A percentile compares a stretch with the other conserved stretches of the same genome.
These are phyloP conservation scores for Hyaena hyaena DNA, from an alignment of 2,113 vertebrate species.

Conservation along the genomic window DNA sequence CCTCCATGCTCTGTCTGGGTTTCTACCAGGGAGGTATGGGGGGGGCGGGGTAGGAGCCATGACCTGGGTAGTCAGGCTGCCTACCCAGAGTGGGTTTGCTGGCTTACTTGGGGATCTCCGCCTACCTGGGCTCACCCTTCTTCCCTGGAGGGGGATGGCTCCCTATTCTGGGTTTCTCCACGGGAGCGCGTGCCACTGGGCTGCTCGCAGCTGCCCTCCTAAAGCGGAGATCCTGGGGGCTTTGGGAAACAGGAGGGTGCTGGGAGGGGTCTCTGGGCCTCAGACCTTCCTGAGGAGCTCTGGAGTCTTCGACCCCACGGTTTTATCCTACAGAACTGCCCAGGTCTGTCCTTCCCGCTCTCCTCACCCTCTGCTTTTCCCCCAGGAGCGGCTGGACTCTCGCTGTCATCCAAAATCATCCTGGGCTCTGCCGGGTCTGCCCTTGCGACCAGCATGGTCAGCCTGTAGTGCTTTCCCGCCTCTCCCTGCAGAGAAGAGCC, in stretches of 20 bases:
- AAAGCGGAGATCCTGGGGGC: neutral
- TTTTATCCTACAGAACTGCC: neutral
- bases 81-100: too few relatives aligned
- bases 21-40: neutral
- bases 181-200: too few relatives aligned
- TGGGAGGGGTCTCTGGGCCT: neutral
- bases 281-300: neutral
- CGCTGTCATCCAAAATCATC: fast-evolving
- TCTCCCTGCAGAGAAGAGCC: neutral
- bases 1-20: too few relatives aligned
- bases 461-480: neutral
- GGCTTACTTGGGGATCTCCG: neutral
- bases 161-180: neutral
- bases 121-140: neutral
- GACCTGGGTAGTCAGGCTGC: neutral
- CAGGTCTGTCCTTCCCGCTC: fast-evolving
- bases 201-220: neutral
- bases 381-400: neutral
- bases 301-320: neutral
- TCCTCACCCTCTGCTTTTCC: neutral
- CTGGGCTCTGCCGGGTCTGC: fast-evolving
- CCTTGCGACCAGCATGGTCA: fast-evolving
- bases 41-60: neutral
- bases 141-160: neutral
- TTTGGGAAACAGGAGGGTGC: neutral